Base-by-base conservation (phyloP, 2,113 vertebrate species). In the Junco hyemalis region DNA sequence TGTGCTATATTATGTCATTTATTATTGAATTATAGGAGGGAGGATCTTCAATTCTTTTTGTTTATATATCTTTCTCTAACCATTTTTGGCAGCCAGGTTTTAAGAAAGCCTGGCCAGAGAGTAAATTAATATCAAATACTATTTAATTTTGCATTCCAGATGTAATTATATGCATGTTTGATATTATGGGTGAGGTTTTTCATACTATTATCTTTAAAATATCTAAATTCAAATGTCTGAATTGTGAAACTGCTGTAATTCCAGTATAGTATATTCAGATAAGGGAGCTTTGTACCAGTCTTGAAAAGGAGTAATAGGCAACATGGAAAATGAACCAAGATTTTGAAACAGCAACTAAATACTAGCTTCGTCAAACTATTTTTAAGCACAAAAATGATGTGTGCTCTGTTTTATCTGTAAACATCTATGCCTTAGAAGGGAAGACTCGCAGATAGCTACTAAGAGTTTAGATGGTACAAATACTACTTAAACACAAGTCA, bases 141-240 rank as follows among this genome's bases (percentile, higher is more conserved):
- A 9, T 54, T 95, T 96, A 29, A 86, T 93, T 96, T 74, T 95
- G 29, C 31, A 94, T 90, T 95, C 94, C 56, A 33, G 64, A 44
- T 88, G 80, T 93, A 61, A 77, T 54, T 92, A 60, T 83, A 70
- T 81, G 71, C 87, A 86, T 69, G 31, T 25, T 86, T 95, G 54
- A 64, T 92, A 76, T 73, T 89, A 82, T 56, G 38, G 64, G 57
- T 95, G 70, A 92, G 14, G 11, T 35, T 92, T 96, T 88, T 77
- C 36, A 4, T 93, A 51, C 54, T 86, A 51, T 14, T 94, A 65
- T 78, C 79, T 74, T 81, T 42, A 17, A 72, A 83, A 77, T 69
- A n/a, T 70, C 26, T 66, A 60, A 95, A 78, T 70, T 61, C 59
- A 81, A 71, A 57, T 24, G 26, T 96, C 69, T 44, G 35, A 92